Evolutionary conservation across 2,113 vertebrate species (phyloP), one percentile per base, ranked within the genome.

Genomic region (Xiphophorus maculatus): DNA sequence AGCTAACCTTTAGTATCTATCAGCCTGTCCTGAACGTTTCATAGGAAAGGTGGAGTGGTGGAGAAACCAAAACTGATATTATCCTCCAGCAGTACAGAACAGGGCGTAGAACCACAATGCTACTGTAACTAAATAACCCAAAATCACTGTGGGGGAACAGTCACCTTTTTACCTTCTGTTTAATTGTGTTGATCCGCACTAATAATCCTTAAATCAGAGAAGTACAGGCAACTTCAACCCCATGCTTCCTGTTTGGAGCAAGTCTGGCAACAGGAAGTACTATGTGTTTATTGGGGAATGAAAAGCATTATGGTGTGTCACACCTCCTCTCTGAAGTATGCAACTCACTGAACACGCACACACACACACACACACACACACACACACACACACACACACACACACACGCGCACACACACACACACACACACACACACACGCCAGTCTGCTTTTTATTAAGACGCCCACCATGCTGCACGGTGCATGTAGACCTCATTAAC

Each of bases 381-480:
- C 28, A 1, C 28, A 1, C 28, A 37, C 33, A 71, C 74, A 82
- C 62, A 48, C 44, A 48, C 19, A 78, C 76, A 72, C 78, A 63
- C 28, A 28, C 28, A 28, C 28, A 28, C 28, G 1, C 28, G 1
- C 28, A 28, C 28, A 28, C 28, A 28, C 28, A 28, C 28, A 28
- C 28, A 1, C 28, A 1, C 28, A 37, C 33, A 71, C 74, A 82
- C 62, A 48, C 44, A 48, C 19, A 78, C 76, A 72, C 78, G 61
- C 75, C 22, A 51, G 76, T 92, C 92, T 94, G 91, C 78, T 93
- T 88, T 89, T 88, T 72, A 94, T 93, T 93, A 92, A 67, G 65
- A 74, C 75, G 81, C 88, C 87, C 88, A 92, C 89, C 88, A 83
- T 84, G 87, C 84, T 85, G 82, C 80, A 80, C 54, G 63, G 32